These are phyloP conservation scores for Dolichallabes microphthalmus DNA, from an alignment of 2,113 vertebrate species.

Conservation along the genomic window DNA sequence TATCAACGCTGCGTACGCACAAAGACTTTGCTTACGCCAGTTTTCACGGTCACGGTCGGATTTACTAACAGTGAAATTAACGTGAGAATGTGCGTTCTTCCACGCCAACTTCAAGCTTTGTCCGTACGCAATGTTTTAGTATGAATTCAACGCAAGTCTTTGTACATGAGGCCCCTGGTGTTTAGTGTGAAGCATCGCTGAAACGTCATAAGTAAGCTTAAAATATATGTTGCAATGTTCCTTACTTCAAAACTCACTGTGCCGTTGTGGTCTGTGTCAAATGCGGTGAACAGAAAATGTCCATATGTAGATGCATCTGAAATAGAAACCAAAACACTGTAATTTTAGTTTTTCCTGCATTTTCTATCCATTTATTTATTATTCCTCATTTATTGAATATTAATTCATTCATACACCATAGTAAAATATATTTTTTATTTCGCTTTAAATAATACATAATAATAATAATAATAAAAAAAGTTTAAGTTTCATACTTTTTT, in stretches of 20 bases:
- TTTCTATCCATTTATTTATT: constrained; percentile 13
- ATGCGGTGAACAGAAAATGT: constrained; percentile 97
- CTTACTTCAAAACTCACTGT: constrained; percentile 98
- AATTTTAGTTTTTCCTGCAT: neutral
- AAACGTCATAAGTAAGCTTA: neutral
- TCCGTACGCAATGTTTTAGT: too few species aligned
- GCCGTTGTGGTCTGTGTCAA: constrained; percentile 97
- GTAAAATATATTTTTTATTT: neutral
- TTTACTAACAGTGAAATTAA: too few species aligned
- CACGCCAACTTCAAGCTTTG: too few species aligned
- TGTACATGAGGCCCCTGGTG: too few species aligned
- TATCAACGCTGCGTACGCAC: too few species aligned
- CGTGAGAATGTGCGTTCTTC: too few species aligned
- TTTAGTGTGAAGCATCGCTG: neutral
- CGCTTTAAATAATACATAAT: neutral
- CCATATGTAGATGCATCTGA: constrained; percentile 95
- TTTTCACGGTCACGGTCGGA: too few species aligned
- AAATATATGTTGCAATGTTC: neutral
- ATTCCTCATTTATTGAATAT: constrained; percentile 13
- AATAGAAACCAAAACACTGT: constrained; percentile 55
- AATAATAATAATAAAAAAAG: neutral
- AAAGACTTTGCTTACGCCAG: too few species aligned
- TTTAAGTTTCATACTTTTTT: neutral
- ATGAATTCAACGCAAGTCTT: too few species aligned
- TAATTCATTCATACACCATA: neutral